These are phyloP conservation scores for Marmota monax DNA, from an alignment of 2,113 vertebrate species.

Conservation along the genomic window DNA sequence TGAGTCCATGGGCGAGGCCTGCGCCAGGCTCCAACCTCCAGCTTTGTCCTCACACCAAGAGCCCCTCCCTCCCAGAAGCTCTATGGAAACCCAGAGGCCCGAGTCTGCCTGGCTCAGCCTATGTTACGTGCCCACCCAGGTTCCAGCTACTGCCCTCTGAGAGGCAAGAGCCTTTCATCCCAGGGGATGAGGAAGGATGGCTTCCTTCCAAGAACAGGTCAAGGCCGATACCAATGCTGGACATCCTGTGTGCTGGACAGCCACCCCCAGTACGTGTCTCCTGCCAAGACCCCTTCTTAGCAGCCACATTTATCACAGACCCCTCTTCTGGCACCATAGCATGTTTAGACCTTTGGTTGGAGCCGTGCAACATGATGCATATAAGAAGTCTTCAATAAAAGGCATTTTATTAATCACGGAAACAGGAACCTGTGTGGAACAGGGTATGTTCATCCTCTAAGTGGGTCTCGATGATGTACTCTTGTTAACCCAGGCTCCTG, in stretches of 20 bases:
- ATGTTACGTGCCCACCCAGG: neutral
- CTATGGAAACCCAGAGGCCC: neutral
- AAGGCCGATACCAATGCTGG: too few relatives aligned
- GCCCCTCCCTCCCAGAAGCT: neutral
- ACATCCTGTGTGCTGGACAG: neutral
- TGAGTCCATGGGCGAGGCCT: accelerated
- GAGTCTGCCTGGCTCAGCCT: neutral
- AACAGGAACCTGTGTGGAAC: accelerated
- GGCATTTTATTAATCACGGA: neutral
- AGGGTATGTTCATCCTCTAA: accelerated
- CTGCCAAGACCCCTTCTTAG: neutral
- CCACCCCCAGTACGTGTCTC: neutral
- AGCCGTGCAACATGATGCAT: neutral
- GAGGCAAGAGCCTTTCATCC: neutral
- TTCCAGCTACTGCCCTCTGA: neutral
- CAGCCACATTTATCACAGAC: neutral
- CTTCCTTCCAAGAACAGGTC: neutral
- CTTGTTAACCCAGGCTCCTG: neutral
- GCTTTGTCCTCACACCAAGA: neutral
- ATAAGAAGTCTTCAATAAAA: neutral
- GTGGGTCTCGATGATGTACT: accelerated
- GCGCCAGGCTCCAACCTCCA: neutral
- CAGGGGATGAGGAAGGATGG: neutral
- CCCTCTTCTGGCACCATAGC: neutral
- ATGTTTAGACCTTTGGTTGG: neutral